Evolutionary conservation across 1,140 invertebrate species (phyloP), one percentile per base, ranked within the genome.

Genomic region (Arctopsyche grandis): DNA sequence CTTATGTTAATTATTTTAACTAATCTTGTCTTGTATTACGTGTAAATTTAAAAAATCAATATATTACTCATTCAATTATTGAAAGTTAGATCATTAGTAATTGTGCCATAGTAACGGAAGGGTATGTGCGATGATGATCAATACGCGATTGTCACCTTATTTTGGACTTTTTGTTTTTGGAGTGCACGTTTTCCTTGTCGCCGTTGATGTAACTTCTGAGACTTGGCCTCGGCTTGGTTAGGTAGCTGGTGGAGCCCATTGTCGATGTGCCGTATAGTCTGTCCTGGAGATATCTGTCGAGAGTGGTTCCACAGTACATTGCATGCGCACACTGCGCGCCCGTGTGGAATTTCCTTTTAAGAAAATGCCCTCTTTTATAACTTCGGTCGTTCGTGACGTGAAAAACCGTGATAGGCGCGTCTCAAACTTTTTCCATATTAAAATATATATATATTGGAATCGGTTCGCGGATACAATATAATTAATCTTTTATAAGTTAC

Each of bases 171-270:
- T 83, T 83, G 58, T 70, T 79, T 46, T 79, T 83, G 12, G 19
- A 4, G 60, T 80, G 63, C 3, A 43, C 21, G 26, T 83, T 83
- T 69, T 83, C 82, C 52, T 83, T 83, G 24, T 83, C 82, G 26
- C 69, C 43, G 21, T 73, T 14, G 10, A 75, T 14, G 48, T 56
- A 63, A 22, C 56, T 79, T 14, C 80, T 56, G 9, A 73, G 48
- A 21, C 75, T 75, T 0, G 75, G 75, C 16, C 82, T 69, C 26
- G 82, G 78, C 74, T 83, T 83, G 9, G 80, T 69, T 9, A 77
- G 46, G 38, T 82, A 82, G 19, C 74, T 80, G 69, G 73, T 79
- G 0, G 81, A 81, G 3, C 81, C 81, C 81, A 82, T 82, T 7
- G 16, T 77, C 14, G 16, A 48, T 12, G 12, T 14, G 3, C 26